Evolutionary conservation across 2,888 invertebrate species (phyloP).

Genomic region (Unio delphinus): DNA sequence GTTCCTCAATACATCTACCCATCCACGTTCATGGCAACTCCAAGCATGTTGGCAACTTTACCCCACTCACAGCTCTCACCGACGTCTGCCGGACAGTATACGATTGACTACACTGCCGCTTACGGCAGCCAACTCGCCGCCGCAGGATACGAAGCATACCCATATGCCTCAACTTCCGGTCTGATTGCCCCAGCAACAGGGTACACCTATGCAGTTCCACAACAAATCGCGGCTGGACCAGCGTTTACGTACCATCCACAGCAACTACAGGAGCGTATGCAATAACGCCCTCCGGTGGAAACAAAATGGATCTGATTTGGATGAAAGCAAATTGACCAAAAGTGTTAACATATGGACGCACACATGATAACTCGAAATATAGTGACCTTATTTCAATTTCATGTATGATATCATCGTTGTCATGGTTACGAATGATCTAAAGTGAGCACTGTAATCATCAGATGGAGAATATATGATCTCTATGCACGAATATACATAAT

Average conservation of each 20-base stretch:
- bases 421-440: too few relatives aligned
- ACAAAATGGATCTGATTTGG: too few relatives aligned
- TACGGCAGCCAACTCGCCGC: constrained; percentile 53
- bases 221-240: constrained; percentile 53
- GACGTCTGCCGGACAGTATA: constrained; percentile 49
- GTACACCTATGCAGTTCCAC: constrained; percentile 59
- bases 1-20: constrained; percentile 61
- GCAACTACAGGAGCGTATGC: constrained; percentile 62
- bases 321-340: too few relatives aligned
- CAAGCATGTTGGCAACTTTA: constrained; percentile 44
- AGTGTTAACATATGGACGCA: too few relatives aligned
- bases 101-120: constrained; percentile 50
- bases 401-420: too few relatives aligned
- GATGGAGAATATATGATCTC: too few relatives aligned
- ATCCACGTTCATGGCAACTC: constrained; percentile 47
- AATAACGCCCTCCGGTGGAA: constrained; percentile 31
- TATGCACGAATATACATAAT: too few relatives aligned
- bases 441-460: too few relatives aligned
- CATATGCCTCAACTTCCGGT: constrained; percentile 51
- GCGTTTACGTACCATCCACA: constrained; percentile 59
- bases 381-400: too few relatives aligned
- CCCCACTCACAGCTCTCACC: constrained; percentile 57
- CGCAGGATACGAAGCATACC: constrained; percentile 46
- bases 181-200: constrained; percentile 51
- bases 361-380: too few relatives aligned